A percentile compares a stretch with the other conserved stretches of the same genome.
Evolutionary conservation across 2,888 invertebrate genomes (phyloP).

Genomic region (Masnerella sp.): DNA sequence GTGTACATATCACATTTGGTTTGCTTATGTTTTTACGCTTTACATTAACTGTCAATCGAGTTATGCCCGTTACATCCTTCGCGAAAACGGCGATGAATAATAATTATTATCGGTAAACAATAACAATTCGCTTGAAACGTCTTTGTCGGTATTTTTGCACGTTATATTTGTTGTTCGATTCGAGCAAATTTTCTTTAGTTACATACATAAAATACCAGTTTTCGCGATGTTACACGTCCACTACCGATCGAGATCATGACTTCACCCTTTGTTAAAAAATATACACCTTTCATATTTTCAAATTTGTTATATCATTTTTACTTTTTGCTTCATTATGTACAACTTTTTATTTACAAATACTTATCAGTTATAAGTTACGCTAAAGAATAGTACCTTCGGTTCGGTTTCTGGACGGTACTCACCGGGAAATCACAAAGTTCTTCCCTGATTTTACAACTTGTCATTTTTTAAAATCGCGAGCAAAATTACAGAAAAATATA

Average conservation of each 20-base stretch:
- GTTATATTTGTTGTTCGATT: background rate
- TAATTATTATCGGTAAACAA: slow-evolving; percentile 1
- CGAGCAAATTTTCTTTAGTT: no score
- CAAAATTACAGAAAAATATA: background rate
- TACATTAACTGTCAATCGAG: slow-evolving; percentile 70
- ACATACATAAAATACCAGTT: no score
- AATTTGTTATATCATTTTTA: background rate
- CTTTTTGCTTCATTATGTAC: slow-evolving; percentile 45
- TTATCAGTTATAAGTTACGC: slow-evolving; percentile 34
- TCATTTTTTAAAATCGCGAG: background rate
- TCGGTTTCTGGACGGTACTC: background rate
- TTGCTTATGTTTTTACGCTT: no score
- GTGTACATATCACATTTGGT: slow-evolving; percentile 67
- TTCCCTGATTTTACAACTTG: background rate
- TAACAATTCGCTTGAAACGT: background rate
- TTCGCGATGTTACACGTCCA: no score
- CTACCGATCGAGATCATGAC: background rate
- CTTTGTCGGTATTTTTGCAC: background rate
- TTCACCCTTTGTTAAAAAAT: slow-evolving; percentile 23
- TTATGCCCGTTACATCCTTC: slow-evolving; percentile 77
- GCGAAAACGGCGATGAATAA: slow-evolving; percentile 67
- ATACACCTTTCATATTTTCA: slow-evolving; percentile 36
- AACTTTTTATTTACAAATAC: slow-evolving; percentile 57
- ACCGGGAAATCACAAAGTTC: slow-evolving; percentile 4
- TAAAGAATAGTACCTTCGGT: slow-evolving; percentile 42